Conservation (phyloP, 2,888 invertebrate genomes). For the Coenonympha arcania region DNA sequence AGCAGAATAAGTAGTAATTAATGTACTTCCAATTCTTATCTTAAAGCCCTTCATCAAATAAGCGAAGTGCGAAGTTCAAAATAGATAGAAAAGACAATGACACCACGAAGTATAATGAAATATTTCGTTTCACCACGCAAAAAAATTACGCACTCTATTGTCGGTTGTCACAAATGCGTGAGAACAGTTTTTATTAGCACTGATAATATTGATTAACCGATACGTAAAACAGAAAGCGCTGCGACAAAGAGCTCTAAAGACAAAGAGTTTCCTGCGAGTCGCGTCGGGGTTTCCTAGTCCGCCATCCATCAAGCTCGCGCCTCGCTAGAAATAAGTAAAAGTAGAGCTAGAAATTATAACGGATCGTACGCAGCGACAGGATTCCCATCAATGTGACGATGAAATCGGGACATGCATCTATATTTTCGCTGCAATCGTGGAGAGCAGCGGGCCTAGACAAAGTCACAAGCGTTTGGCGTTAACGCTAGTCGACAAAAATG, state of each 20-base stretch:
- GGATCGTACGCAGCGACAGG: conserved; percentile 14
- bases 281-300: conserved; percentile 15
- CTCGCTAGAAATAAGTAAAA: conserved; percentile 29
- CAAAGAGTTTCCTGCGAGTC: conserved; percentile 28
- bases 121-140: no score
- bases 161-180: not conserved
- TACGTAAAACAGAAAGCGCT: conserved; percentile 14
- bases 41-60: no score
- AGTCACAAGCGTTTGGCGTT: no score
- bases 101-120: no score
- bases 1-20: no score
- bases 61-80: no score
- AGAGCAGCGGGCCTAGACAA: not conserved
- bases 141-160: no score
- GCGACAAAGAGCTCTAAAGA: conserved; percentile 27
- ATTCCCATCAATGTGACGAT: not conserved
- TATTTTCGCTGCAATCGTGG: not conserved
- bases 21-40: no score
- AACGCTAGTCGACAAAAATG: no score
- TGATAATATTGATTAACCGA: not conserved
- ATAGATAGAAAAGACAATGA: no score
- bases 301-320: conserved; percentile 40
- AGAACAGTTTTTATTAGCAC: conserved; percentile 1
- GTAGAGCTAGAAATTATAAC: conserved; percentile 35
- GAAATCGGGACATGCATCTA: not conserved